phyloP scores from a whole-genome alignment of 2,888 invertebrate genomes.

The Flabesymbios commensalis region DNA sequence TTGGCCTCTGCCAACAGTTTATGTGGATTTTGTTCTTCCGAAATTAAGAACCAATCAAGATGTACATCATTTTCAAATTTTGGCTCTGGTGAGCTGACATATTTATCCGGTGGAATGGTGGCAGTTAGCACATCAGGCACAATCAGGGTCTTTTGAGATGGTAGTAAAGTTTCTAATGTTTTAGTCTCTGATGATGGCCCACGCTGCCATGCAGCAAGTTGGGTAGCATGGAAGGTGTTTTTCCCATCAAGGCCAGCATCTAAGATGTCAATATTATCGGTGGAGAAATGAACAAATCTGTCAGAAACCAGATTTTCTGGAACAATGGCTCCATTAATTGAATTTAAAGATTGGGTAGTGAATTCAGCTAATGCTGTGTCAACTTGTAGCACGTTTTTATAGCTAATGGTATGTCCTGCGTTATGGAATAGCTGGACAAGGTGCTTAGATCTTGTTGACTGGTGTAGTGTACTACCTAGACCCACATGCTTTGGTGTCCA shows the following conservation, averaged over 20 bases:
- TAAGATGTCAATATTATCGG: constrained; percentile 8
- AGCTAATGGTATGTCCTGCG: constrained; percentile 13
- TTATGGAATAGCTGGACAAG: constrained; percentile 11
- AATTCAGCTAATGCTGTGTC: constrained; percentile 12
- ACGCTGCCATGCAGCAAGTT: constrained; percentile 10
- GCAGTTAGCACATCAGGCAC: background rate
- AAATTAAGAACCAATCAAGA: background rate
- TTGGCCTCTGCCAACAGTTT: background rate
- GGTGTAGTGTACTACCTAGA: constrained; percentile 12
- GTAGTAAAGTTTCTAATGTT: background rate
- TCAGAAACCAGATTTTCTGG: background rate
- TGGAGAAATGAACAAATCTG: constrained; percentile 5
- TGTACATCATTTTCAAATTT: no score
- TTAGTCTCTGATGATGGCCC: background rate
- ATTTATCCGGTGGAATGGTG: background rate
- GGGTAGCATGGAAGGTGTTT: constrained; percentile 7
- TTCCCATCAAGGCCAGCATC: constrained; percentile 4
- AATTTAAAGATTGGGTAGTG: background rate
- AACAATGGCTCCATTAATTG: constrained; percentile 1
- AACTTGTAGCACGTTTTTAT: constrained; percentile 4
- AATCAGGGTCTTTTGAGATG: background rate
- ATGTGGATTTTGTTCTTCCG: background rate
- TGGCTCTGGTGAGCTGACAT: background rate
- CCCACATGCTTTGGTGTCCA: constrained; percentile 14
- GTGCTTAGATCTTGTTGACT: constrained; percentile 9